Evolutionary conservation across 2,888 invertebrate genomes (phyloP), one percentile per base, ranked within the genome.

Genomic region (Rotaria socialis): DNA sequence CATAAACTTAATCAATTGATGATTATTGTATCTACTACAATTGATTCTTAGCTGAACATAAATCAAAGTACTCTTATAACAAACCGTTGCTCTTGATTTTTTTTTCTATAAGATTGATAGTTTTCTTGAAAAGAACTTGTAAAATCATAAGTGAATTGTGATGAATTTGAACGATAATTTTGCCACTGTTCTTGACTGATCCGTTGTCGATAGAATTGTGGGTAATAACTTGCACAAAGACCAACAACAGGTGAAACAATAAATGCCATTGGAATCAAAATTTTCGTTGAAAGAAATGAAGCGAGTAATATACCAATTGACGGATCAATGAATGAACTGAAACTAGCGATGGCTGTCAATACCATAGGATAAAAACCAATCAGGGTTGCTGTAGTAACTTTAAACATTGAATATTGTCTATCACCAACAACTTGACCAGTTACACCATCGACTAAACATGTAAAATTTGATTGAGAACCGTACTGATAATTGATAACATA

Each of bases 101-200:
- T 7, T 41, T 47, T 22, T 22, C 47, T 43, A n/a, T 47, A 80
- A 24, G 80, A 80, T 47, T 47, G 80, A 47, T 80, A 47, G 47
- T 80, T 24, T 80, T 80, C n/a, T 80, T 80, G 80, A 16, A 80
- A 80, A 7, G 80, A 47, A 24, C 8, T 0, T 47, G 43, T 43
- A 80, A 80, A 80, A 80, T 80, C 80, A 80, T 80, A 80, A 24
- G 80, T 47, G 47, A 80, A 80, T 47, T 80, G 80, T n/a, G 24
- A n/a, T 47, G 80, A 24, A 47, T 80, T 43, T 5, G 47, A 47
- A 10, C 24, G 10, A 47, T 80, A 80, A n/a, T 47, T 47, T 47
- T 47, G 43, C 80, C 80, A 80, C 47, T 80, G 24, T 47, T 47
- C 24, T 80, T 47, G n/a, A 47, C 6, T 80, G 14, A 47, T n/a